Conservation (phyloP, 2,888 invertebrate species). For the Pseudococcus longispinus region DNA sequence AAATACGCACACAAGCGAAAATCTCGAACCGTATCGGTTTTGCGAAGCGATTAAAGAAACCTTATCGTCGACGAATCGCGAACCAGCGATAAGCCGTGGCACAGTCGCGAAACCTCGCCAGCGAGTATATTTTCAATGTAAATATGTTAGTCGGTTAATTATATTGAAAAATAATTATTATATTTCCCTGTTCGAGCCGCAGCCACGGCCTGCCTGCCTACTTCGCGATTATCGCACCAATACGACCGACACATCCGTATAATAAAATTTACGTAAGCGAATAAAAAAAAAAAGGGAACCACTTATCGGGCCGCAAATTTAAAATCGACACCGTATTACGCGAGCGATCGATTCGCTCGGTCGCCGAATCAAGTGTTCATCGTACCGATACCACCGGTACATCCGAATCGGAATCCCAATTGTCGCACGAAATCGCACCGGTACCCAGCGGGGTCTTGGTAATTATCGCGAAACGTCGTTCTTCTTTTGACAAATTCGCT, state of each 20-base stretch:
- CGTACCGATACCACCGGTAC: neutral
- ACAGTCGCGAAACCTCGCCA: neutral
- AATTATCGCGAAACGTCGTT: neutral
- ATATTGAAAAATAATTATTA: neutral
- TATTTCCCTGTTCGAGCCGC: neutral
- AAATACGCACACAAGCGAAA: neutral
- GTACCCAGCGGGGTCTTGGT: neutral
- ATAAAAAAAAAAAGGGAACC: neutral
- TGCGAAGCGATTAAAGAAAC: neutral
- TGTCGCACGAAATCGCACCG: neutral
- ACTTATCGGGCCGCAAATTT: neutral
- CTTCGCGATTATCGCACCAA: neutral
- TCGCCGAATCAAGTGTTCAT: neutral
- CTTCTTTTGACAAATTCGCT: neutral
- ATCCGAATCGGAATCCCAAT: neutral
- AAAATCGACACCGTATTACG: neutral
- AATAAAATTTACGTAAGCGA: neutral
- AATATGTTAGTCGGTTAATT: conserved; percentile 12
- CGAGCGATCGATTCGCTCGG: neutral
- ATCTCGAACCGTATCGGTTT: neutral
- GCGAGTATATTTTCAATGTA: neutral
- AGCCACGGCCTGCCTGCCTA: neutral
- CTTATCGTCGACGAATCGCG: neutral
- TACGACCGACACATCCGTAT: neutral
- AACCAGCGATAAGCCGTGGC: neutral